A percentile compares a stretch with the other conserved stretches of the same genome.
These are phyloP conservation scores for Platyrinchus mystaceus DNA, from an alignment of 2,797 vertebrate species.

Conservation along the genomic window DNA sequence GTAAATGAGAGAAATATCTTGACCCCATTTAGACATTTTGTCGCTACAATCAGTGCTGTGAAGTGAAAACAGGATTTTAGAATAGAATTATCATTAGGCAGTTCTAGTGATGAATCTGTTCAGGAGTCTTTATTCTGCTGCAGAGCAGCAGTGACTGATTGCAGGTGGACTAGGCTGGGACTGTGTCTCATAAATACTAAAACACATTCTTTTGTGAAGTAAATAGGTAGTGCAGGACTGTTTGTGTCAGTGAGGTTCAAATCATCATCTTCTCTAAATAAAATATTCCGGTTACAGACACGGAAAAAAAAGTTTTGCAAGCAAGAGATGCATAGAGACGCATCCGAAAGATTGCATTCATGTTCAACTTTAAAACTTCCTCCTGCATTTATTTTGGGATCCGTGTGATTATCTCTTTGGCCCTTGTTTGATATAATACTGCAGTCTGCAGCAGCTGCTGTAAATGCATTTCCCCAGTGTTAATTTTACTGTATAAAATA, in stretches of 20 bases:
- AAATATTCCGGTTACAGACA: neutral
- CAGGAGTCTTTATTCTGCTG: neutral
- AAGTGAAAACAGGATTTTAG: neutral
- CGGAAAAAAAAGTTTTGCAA: neutral
- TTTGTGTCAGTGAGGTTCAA: neutral
- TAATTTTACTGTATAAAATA: conserved; percentile 33
- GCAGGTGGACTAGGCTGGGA: neutral
- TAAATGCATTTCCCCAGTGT: neutral
- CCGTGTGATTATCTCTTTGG: neutral
- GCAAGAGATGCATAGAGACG: neutral
- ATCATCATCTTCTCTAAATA: neutral
- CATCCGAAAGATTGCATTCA: neutral
- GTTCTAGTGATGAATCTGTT: neutral
- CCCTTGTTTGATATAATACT: neutral
- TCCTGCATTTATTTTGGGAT: neutral
- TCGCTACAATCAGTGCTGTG: neutral
- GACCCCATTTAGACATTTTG: neutral
- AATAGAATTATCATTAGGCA: neutral
- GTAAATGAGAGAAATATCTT: neutral
- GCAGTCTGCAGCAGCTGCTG: neutral
- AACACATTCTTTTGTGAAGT: neutral
- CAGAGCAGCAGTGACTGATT: neutral
- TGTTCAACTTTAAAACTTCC: neutral
- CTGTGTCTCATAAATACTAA: neutral
- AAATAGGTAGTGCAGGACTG: neutral